Base-by-base conservation (phyloP, 2,888 invertebrate genomes). In the Teleiodes luculella region DNA sequence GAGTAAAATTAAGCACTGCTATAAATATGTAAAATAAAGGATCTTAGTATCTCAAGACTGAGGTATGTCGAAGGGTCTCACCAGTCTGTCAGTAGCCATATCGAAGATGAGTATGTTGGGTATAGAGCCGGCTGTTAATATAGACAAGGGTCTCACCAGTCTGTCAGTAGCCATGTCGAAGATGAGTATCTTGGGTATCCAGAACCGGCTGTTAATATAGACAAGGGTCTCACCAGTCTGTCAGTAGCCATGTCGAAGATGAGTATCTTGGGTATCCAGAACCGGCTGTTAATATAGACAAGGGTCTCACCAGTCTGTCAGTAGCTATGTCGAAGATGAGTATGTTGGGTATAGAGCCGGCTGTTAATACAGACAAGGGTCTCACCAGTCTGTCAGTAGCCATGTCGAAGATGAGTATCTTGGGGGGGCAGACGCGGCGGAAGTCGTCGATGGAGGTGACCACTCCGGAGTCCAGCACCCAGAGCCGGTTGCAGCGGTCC, bases 41-140 rank as follows among this genome's bases (percentile, higher is more conserved):
- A n/a, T n/a, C n/a, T n/a, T n/a, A n/a, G n/a, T n/a, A n/a, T n/a
- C n/a, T n/a, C n/a, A n/a, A n/a, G n/a, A n/a, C n/a, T n/a, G n/a
- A n/a, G n/a, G n/a, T n/a, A n/a, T n/a, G n/a, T n/a, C n/a, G n/a
- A 24, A 11, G 3, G 11, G 3, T 72, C 91, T 87, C 56, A 94
- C 92, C 66, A 94, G 80, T 57, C 90, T 91, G 74, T 95, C 94
- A 0, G 94, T 95, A 52, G 91, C 90, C 71, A 95, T 88, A 71
- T 96, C 95, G 64, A 96, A 95, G 54, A 96, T 92, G 53, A 96
- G 91, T 50, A 96, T 91, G 83, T 96, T 96, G 3, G 96, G 96
- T 0, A 94, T 94, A 96, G 64, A 92, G 95, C 91, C 6, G 24
- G 6, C 24, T 24, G 24, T 24, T 4, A 3, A 24, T 4, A 24